phyloP scores from a whole-genome alignment of 2,113 vertebrate genomes.

The Morone chrysops region DNA sequence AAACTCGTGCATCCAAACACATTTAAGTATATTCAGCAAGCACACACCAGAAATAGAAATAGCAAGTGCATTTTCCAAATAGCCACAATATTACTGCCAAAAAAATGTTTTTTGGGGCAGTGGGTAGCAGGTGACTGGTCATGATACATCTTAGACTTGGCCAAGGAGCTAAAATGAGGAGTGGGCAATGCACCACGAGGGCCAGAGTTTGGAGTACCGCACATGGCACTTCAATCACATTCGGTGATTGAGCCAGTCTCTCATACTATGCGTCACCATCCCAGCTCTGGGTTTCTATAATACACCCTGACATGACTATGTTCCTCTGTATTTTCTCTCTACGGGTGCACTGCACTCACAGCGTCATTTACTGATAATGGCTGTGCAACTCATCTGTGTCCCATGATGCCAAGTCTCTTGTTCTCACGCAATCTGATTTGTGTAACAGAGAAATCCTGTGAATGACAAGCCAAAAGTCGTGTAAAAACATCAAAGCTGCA shows the following conservation, averaged over 20 bases:
- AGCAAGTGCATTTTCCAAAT: slow-evolving; percentile 1
- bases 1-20: slow-evolving; percentile 12
- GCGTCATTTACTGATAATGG: not conserved
- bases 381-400: not conserved
- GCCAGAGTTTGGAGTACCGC: slow-evolving; percentile 56
- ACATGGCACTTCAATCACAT: slow-evolving; percentile 74
- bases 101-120: slow-evolving; percentile 13
- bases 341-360: slow-evolving; percentile 2
- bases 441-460: not conserved
- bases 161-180: slow-evolving; percentile 50
- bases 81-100: slow-evolving; percentile 10
- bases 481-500: not conserved
- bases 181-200: slow-evolving; percentile 45
- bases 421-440: not conserved
- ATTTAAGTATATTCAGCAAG: slow-evolving; percentile 13
- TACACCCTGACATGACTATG: slow-evolving; percentile 36
- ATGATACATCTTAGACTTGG: slow-evolving; percentile 44
- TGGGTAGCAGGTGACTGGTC: slow-evolving; percentile 59
- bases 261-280: slow-evolving; percentile 68
- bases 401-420: not conserved
- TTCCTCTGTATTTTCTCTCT: slow-evolving; percentile 24
- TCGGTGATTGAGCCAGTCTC: slow-evolving; percentile 67
- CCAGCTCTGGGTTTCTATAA: slow-evolving; percentile 49
- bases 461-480: not conserved
- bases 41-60: not conserved